Evolutionary conservation across 2,888 invertebrate species (phyloP).

Genomic region (Acanthosepion lycidas): DNA sequence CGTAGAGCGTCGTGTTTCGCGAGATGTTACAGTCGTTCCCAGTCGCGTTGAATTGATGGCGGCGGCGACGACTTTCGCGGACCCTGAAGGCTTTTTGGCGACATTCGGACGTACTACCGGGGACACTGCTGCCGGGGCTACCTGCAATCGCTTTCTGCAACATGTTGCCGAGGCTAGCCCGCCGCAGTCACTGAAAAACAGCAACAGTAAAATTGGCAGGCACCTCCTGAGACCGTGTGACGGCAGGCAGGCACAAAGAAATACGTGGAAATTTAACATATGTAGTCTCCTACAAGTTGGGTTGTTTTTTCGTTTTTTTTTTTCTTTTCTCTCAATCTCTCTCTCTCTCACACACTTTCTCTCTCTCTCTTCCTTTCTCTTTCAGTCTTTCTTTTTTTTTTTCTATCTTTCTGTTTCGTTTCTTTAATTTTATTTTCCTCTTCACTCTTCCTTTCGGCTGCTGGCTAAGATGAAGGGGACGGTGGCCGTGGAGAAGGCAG

Average conservation of each 20-base stretch:
- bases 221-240: not conserved
- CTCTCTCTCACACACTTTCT: not conserved
- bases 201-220: not conserved
- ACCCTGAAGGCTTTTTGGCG: not conserved
- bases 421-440: not conserved
- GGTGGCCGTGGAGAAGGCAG: not conserved
- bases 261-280: not conserved
- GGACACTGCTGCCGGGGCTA: not conserved
- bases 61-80: not conserved
- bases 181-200: not conserved
- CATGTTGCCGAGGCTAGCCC: not conserved
- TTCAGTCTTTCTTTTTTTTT: not conserved
- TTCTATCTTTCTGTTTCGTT: not conserved
- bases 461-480: not conserved
- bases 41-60: not conserved
- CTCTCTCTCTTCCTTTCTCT: not conserved
- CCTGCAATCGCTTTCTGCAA: constrained; percentile 5
- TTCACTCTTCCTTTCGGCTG: not conserved
- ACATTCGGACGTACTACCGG: not conserved
- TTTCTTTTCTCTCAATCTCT: too few relatives aligned
- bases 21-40: not conserved
- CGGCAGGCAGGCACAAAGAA: not conserved
- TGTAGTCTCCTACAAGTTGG: not conserved
- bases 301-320: not conserved
- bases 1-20: not conserved